These are phyloP conservation scores for Acleris sparsana DNA, from an alignment of 2,888 invertebrate species.

Conservation along the genomic window DNA sequence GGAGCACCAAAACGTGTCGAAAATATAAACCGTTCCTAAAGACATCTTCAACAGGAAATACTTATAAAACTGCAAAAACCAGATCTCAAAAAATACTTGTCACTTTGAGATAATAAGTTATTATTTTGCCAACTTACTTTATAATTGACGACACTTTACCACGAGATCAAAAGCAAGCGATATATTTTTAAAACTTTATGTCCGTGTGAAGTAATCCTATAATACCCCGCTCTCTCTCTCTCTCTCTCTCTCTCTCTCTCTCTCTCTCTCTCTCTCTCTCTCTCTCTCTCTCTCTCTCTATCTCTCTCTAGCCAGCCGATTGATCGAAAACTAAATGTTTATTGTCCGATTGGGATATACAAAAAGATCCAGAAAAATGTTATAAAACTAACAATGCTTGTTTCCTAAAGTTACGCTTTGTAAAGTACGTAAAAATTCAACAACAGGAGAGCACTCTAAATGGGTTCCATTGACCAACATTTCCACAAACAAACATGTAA, in stretches of 20 bases:
- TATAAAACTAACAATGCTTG: too few relatives aligned
- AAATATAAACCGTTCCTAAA: constrained; percentile 25
- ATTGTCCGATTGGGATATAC: too few relatives aligned
- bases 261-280: too few relatives aligned
- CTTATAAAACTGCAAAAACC: constrained; percentile 23
- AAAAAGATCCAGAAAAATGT: too few relatives aligned
- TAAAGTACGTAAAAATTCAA: too few relatives aligned
- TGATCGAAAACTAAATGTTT: neutral
- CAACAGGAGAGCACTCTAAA: too few relatives aligned
- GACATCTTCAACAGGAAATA: constrained; percentile 17
- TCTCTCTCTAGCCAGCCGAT: neutral
- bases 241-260: too few relatives aligned
- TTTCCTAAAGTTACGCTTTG: too few relatives aligned
- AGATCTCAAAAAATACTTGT: constrained; percentile 36
- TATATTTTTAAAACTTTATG: constrained; percentile 5
- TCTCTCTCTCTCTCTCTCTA: too few relatives aligned
- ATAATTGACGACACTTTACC: constrained; percentile 26
- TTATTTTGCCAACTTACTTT: constrained; percentile 16
- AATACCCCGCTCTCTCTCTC: neutral
- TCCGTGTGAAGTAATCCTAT: neutral
- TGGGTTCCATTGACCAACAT: too few relatives aligned
- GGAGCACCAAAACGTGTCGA: constrained; percentile 31
- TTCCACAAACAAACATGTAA: too few relatives aligned
- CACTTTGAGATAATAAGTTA: constrained; percentile 11
- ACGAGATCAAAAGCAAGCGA: constrained; percentile 29